These are phyloP conservation scores for Prunella strophiata DNA, from an alignment of 2,797 vertebrate genomes.

Conservation along the genomic window DNA sequence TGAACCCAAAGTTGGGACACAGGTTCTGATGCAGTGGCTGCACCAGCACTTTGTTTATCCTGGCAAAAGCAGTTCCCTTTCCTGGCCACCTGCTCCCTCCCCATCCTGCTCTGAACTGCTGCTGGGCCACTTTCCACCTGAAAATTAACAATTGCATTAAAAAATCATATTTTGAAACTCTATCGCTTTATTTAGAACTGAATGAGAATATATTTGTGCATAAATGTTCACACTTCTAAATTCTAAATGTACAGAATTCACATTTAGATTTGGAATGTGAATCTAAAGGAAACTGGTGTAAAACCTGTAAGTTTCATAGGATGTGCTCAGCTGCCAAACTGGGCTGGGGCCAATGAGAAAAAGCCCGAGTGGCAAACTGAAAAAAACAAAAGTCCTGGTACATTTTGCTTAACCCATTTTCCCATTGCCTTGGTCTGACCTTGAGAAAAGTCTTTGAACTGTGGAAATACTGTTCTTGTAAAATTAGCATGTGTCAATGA, in stretches of 20 bases:
- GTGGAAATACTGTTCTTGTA: neutral
- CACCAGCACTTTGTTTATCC: slow-evolving; percentile 8
- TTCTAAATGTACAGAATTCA: neutral
- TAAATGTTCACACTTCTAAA: neutral
- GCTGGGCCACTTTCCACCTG: neutral
- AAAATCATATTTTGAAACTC: neutral
- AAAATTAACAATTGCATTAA: neutral
- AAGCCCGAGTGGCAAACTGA: neutral
- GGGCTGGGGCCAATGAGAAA: neutral
- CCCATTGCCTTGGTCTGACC: neutral
- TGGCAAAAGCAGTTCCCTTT: slow-evolving; percentile 26
- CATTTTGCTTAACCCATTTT: neutral
- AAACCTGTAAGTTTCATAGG: neutral
- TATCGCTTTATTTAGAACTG: too few species aligned
- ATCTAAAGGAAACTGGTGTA: neutral
- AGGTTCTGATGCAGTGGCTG: neutral
- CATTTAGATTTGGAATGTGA: neutral
- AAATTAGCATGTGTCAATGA: slow-evolving; percentile 36
- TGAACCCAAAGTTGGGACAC: neutral
- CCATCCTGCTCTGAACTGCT: neutral
- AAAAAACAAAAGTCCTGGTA: neutral
- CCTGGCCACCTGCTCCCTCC: slow-evolving; percentile 34
- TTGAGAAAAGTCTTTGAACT: slow-evolving; percentile 8
- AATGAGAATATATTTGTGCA: neutral
- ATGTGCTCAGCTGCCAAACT: neutral